Evolutionary conservation across 1,140 invertebrate genomes (phyloP).

Genomic region (Heliconius congener): DNA sequence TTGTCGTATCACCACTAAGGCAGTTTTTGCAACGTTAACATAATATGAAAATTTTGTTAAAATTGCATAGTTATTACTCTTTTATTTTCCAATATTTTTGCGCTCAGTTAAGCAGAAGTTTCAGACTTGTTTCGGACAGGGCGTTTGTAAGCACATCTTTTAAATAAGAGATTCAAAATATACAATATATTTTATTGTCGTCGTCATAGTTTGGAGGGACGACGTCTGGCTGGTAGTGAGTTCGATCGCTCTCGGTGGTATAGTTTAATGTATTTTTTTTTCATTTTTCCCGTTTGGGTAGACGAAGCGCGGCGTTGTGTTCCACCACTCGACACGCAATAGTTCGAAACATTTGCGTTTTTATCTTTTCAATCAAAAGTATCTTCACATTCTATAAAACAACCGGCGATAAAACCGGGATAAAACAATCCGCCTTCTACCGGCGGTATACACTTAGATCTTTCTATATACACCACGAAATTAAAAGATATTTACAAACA

Average conservation of each 20-base stretch:
- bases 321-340: background rate
- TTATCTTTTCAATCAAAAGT: too few relatives aligned
- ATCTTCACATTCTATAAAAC: too few relatives aligned
- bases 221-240: background rate
- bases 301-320: background rate
- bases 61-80: slow-evolving; percentile 5
- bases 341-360: background rate
- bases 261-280: too few relatives aligned
- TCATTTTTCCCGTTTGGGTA: background rate
- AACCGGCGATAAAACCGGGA: too few relatives aligned
- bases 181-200: background rate
- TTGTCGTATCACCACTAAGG: background rate
- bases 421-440: too few relatives aligned
- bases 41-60: slow-evolving; percentile 4
- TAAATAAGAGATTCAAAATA: background rate
- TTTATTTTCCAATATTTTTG: slow-evolving; percentile 11
- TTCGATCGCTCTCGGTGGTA: background rate
- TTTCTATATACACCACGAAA: too few relatives aligned
- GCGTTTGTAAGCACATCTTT: background rate
- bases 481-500: too few relatives aligned
- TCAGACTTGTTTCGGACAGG: slow-evolving; percentile 12
- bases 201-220: too few relatives aligned
- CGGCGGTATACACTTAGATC: too few relatives aligned
- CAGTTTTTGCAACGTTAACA: background rate
- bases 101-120: slow-evolving; percentile 10